Evolutionary conservation across 2,888 invertebrate species (phyloP), one percentile per base, ranked within the genome.

Genomic region (Erynnis tages): DNA sequence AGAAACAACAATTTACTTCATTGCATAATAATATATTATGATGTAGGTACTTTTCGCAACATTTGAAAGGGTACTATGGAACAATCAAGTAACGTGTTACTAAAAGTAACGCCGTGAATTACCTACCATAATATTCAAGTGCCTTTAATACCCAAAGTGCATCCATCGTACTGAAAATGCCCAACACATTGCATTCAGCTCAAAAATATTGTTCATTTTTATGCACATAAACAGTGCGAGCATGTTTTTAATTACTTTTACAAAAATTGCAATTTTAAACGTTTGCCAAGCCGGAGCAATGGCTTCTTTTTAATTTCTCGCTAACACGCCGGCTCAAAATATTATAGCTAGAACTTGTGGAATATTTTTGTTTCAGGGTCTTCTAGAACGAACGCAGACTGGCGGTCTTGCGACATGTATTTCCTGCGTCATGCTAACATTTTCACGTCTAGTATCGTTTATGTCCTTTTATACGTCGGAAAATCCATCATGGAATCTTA

Each of bases 181-280:
- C 37, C 3, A 29, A 23, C 14, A 45, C 13, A 23, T 47, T 19
- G 37, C 47, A 37, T 47, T 37, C 47, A 29, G 8, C 16, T 14
- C 14, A 13, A 34, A 32, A 23, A 34, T 19, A 38, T 30, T 38
- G 47, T 47, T 29, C 47, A 38, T 30, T 47, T 47, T 30, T 30
- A 21, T 38, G 38, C 38, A 23, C 38, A 21, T 21, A 48, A 48
- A 48, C 47, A 38, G 13, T 21, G 38, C 6, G 21, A n/a, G 47
- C 29, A 38, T 48, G 37, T 38, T 38, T 44, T 48, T 48, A 48
- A 48, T 38, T 38, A 38, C 38, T 38, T 48, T 48, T 30, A 38
- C 17, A 38, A 30, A 37, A 38, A 38, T 48, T 38, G 29, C 23
- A 48, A 30, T 35, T 48, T 30, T 38, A 48, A 30, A 48, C 21